Base-by-base conservation (phyloP, 2,888 invertebrate species). In the Drosophila birchii region DNA sequence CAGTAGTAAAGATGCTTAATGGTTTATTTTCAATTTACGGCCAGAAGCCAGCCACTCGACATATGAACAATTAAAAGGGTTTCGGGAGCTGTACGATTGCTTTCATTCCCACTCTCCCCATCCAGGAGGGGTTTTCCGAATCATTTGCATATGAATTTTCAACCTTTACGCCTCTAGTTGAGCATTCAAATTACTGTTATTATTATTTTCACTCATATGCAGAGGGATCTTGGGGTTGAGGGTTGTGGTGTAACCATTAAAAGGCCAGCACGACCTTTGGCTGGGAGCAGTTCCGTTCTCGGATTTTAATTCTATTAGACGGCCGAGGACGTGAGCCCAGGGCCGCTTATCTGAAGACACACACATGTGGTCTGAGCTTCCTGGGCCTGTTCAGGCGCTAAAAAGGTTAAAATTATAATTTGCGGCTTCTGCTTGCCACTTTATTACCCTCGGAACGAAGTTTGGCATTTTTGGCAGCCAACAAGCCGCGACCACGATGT, bases 121-220 rank as follows among this genome's bases (percentile, higher is more conserved):
- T 6, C 23, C 41, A 20, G 64, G 72, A 76, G 78, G 78, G 76
- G 26, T 26, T 74, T 79, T 77, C 70, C 83, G 75, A 75, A 86
- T 86, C 80, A 86, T 86, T 86, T 86, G 87, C 86, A 86, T 86
- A 88, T 88, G 86, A 84, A 81, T 81, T 84, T 84, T 76, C 62
- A 80, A 86, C 79, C 81, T 75, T 64, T 73, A 62, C 71, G 71
- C 81, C 75, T 71, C 69, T 68, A 85, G 86, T 82, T 88, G 77
- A 78, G 86, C 86, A 83, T 86, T 86, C 80, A 88, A 84, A 84
- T 84, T 88, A 84, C 88, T 82, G 88, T 86, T 84, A 84, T 84
- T 84, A 86, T 88, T 88, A 84, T 84, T 88, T 87, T 88, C 84
- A 82, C 86, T 88, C 84, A 84, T 88, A 88, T 88, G 84, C 60